Evolutionary conservation across 1,140 invertebrate genomes (phyloP), one percentile per base, ranked within the genome.

Genomic region (Pachypeltis micranthus): DNA sequence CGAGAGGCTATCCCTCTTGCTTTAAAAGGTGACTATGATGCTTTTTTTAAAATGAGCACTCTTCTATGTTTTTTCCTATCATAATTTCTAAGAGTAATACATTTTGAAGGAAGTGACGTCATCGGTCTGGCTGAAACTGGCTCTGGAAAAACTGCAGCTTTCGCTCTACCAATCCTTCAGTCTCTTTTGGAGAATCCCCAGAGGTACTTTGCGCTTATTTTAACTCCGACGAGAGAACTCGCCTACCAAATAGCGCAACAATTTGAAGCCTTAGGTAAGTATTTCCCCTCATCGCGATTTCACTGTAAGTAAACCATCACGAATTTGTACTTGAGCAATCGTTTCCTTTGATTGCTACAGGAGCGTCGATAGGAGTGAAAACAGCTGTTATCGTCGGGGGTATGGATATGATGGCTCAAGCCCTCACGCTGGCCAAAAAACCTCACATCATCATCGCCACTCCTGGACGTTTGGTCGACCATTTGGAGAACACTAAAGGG

Each of bases 121-220:
- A 97, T 99, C 70, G 96, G 94, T 21, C 76, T 98, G 57, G 95
- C 96, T 1, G 95, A 98, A 78, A 99, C 96, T 2, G 95, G 96
- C 4, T 98, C 94, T 3, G 96, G 96, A 16, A 99, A 99, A 78
- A 99, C 96, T 1, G 96, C 88, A 28, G 93, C 96, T 0, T 99
- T 99, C 79, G 93, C 93, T 1, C 72, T 99, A 61, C 96, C 96
- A 0, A 97, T 99, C 68, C 72, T 99, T 12, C 95, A 99, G 72
- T 80, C 86, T 0, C 74, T 98, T 12, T 75, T 98, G 16, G 60
- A 65, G 67, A 90, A 85, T 72, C 94, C 94, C 3, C 94, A 97
- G 71, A 78, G 93, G 71, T 86, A 96, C 69, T 99, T 96, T 80
- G 93, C 92, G 3, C 77, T 99, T 0, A 82, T 99, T 67, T 75